Conservation (phyloP, 2,888 invertebrate genomes). For the Ennomos quercinarius region DNA sequence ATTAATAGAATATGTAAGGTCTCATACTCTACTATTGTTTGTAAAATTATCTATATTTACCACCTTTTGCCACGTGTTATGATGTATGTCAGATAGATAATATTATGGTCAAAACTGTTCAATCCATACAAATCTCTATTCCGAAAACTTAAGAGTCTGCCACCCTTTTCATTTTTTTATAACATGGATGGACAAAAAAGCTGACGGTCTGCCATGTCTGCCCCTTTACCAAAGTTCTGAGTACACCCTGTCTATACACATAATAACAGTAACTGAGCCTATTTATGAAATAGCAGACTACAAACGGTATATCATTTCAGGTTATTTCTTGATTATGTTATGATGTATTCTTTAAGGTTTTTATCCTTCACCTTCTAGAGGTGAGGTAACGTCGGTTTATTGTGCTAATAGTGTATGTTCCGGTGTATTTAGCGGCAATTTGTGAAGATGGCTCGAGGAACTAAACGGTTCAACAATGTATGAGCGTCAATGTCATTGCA, state of each 20-base stretch:
- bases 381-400: slow-evolving; percentile 16
- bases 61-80: no score
- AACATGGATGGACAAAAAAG: no score
- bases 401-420: slow-evolving; percentile 17
- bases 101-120: no score
- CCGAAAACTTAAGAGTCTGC: no score
- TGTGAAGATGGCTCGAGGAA: slow-evolving; percentile 4
- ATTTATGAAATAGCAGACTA: slow-evolving; percentile 7
- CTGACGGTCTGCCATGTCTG: no score
- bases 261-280: slow-evolving; percentile 2
- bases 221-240: background rate
- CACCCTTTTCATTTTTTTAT: no score
- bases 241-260: background rate
- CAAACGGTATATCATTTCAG: slow-evolving; percentile 7
- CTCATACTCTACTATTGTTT: no score
- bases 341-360: slow-evolving; percentile 20
- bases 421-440: slow-evolving; percentile 26
- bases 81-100: no score
- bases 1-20: no score
- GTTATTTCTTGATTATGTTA: slow-evolving; percentile 24
- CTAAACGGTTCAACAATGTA: slow-evolving; percentile 1
- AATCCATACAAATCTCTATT: no score
- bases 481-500: slow-evolving; percentile 2
- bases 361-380: slow-evolving; percentile 28
- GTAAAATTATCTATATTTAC: no score